A percentile compares a stretch with the other conserved stretches of the same genome.
Evolutionary conservation across 2,888 invertebrate genomes (phyloP).

Genomic region (Leptopilina syphax): DNA sequence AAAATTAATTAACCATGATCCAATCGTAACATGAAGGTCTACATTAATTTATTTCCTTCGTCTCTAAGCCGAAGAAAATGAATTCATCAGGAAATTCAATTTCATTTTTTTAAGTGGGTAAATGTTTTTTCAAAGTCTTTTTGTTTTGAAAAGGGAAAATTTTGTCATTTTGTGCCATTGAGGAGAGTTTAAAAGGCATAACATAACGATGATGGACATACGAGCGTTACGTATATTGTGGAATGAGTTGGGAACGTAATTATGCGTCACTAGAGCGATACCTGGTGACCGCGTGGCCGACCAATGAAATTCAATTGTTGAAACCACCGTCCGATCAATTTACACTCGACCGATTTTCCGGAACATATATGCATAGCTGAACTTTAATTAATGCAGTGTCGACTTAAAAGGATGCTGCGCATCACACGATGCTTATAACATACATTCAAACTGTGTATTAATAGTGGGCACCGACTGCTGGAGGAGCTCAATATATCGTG

Average conservation of each 20-base stretch:
- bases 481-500: slow-evolving; percentile 63
- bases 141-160: neutral
- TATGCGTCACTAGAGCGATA: slow-evolving; percentile 37
- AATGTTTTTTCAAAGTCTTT: neutral
- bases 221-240: neutral
- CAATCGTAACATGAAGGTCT: neutral
- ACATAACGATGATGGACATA: neutral
- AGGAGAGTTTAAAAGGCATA: neutral
- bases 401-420: slow-evolving; percentile 53
- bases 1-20: slow-evolving; percentile 18
- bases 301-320: slow-evolving; percentile 49
- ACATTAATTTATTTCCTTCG: neutral
- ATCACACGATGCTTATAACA: neutral
- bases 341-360: slow-evolving; percentile 31
- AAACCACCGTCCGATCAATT: slow-evolving; percentile 48
- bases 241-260: slow-evolving; percentile 25
- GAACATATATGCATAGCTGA: neutral
- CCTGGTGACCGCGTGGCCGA: slow-evolving; percentile 48
- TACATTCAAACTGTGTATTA: slow-evolving; percentile 51
- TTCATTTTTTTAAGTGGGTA: no score
- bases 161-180: neutral
- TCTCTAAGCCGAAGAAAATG: neutral
- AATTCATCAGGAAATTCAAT: neutral
- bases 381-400: slow-evolving; percentile 54
- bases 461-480: slow-evolving; percentile 38